Conservation (phyloP, 92 coral and sea anemone genomes). For the Zoanthus sansibaricus region DNA sequence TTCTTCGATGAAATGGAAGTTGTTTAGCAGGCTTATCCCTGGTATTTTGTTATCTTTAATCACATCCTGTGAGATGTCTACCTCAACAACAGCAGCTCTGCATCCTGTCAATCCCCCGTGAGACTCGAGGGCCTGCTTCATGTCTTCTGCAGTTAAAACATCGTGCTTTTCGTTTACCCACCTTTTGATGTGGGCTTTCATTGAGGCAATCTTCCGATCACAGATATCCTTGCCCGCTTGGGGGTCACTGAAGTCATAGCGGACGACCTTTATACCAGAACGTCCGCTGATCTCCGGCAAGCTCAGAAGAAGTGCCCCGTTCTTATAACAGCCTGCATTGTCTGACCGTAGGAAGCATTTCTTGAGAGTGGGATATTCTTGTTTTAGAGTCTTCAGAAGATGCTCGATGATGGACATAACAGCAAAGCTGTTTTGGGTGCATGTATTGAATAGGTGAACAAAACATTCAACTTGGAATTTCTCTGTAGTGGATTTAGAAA, state of each 20-base stretch:
- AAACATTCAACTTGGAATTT: conserved; percentile 70
- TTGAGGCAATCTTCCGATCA: conserved; percentile 42
- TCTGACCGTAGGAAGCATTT: conserved; percentile 61
- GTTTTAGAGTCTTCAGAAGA: conserved; percentile 44
- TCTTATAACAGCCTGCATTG: conserved; percentile 66
- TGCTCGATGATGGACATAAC: conserved; percentile 59
- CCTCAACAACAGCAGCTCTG: conserved; percentile 43
- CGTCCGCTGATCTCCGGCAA: conserved; percentile 12
- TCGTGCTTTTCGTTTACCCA: conserved; percentile 51
- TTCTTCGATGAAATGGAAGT: conserved; percentile 38
- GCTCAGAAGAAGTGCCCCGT: conserved; percentile 54
- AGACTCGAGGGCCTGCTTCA: conserved; percentile 22
- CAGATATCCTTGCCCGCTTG: conserved; percentile 25
- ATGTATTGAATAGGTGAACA: conserved; percentile 59
- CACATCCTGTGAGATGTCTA: conserved; percentile 22
- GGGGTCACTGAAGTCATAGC: conserved; percentile 36
- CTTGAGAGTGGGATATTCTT: conserved; percentile 42
- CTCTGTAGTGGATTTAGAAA: conserved; percentile 22
- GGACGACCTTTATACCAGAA: neutral
- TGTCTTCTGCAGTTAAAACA: conserved; percentile 46
- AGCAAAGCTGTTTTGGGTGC: conserved; percentile 64
- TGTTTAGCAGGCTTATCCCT: conserved; percentile 35
- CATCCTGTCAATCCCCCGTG: conserved; percentile 46
- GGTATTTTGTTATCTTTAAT: conserved; percentile 52
- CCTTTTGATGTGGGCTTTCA: conserved; percentile 41